phyloP scores from a whole-genome alignment of 1,140 invertebrate species.

The Apis florea region DNA sequence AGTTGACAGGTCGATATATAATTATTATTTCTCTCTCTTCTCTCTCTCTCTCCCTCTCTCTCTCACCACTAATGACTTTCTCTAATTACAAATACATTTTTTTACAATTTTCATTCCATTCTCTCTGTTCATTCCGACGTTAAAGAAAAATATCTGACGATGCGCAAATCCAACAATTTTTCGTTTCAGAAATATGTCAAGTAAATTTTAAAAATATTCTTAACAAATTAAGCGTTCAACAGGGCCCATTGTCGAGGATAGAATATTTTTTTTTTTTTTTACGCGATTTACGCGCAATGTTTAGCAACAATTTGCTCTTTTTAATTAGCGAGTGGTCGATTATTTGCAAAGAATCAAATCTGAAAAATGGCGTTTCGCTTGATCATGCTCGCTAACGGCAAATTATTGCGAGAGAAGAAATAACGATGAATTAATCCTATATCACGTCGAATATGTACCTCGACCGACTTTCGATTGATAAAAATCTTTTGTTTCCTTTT shows the following conservation, averaged over 20 bases:
- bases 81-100: conserved; percentile 28
- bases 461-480: conserved; percentile 12
- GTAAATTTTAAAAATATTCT: conserved; percentile 16
- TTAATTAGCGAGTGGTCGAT: not conserved
- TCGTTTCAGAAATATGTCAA: not conserved
- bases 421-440: conserved; percentile 23
- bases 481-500: conserved; percentile 10
- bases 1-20: conserved; percentile 17
- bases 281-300: not conserved
- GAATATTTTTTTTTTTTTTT: too few relatives aligned
- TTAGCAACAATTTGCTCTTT: not conserved
- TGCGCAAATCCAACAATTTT: conserved; percentile 13
- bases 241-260: too few relatives aligned
- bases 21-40: not conserved
- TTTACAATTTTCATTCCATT: conserved; percentile 12
- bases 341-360: not conserved
- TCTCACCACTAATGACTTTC: conserved; percentile 30
- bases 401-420: conserved; percentile 13
- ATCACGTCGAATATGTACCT: conserved; percentile 5
- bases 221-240: conserved; percentile 3
- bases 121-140: not conserved
- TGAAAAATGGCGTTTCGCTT: conserved; percentile 12
- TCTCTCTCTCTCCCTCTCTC: not conserved
- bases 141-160: not conserved
- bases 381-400: conserved; percentile 8